These are phyloP conservation scores for Jordanella pulchra DNA, from an alignment of 2,797 vertebrate species.

Conservation along the genomic window DNA sequence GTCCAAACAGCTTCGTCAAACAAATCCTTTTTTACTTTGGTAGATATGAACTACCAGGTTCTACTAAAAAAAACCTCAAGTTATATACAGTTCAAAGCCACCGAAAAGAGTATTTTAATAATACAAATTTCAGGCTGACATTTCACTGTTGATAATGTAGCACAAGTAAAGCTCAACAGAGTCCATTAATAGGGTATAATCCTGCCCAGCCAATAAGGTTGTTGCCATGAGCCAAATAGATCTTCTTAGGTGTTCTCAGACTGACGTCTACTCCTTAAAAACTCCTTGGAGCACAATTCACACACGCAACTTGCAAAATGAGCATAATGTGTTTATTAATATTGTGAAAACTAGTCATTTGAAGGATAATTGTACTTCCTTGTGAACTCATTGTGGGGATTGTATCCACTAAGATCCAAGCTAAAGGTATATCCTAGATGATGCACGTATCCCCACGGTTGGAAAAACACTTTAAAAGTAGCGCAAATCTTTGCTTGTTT, in stretches of 20 bases:
- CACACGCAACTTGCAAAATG: not conserved
- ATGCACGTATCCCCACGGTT: not conserved
- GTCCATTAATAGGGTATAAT: conserved; percentile 36
- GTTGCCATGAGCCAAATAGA: conserved; percentile 31
- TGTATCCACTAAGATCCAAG: not conserved
- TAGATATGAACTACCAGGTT: not conserved
- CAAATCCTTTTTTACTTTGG: not conserved
- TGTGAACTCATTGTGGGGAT: not conserved
- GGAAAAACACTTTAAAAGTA: conserved; percentile 31
- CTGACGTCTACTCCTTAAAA: conserved; percentile 22
- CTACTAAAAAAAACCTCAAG: not conserved
- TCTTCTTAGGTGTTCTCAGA: conserved; percentile 38
- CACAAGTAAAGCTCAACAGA: conserved; percentile 31
- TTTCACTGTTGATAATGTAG: conserved; percentile 24
- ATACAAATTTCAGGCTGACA: conserved; percentile 29
- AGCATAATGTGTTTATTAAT: not conserved
- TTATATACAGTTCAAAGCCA: not conserved
- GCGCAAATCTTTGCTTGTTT: conserved; percentile 40
- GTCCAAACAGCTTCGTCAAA: not conserved
- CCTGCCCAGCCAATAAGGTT: conserved; percentile 43
- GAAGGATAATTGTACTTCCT: not conserved
- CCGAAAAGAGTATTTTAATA: not conserved
- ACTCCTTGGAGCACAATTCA: conserved; percentile 1
- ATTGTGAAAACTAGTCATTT: not conserved
- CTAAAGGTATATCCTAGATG: not conserved